These are phyloP conservation scores for Andrena bucephala DNA, from an alignment of 2,888 invertebrate genomes.

Conservation along the genomic window DNA sequence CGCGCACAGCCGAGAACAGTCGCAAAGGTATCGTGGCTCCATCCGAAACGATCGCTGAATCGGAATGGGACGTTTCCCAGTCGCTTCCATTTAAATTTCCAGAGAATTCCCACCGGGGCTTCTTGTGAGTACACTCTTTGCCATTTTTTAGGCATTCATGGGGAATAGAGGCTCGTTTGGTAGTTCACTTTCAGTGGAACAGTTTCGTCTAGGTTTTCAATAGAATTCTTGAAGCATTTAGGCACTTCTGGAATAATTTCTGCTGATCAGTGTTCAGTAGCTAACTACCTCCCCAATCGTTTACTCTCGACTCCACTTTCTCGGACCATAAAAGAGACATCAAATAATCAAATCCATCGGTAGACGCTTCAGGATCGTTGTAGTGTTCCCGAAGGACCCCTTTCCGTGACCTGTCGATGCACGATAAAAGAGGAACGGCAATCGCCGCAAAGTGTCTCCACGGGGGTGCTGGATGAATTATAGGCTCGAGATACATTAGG, in stretches of 20 bases:
- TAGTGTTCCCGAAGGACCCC: neutral
- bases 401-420: neutral
- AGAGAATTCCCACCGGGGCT: neutral
- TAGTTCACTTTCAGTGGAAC: neutral
- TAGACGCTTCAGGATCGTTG: neutral
- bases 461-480: slow-evolving; percentile 53
- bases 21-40: neutral
- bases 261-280: neutral
- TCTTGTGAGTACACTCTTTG: too few relatives aligned
- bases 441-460: neutral
- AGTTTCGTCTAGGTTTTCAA: too few relatives aligned
- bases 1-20: slow-evolving; percentile 1
- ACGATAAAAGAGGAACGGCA: slow-evolving; percentile 16
- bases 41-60: neutral
- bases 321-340: neutral
- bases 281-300: neutral
- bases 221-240: too few relatives aligned
- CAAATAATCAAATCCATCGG: neutral
- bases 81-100: neutral
- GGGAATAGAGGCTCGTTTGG: neutral
- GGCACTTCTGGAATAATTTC: too few relatives aligned
- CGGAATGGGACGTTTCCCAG: neutral
- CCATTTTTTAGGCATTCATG: neutral
- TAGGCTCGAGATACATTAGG: slow-evolving; percentile 58
- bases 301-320: neutral